Conservation (phyloP, 2,113 vertebrate genomes). For the Gallinago undulata region DNA sequence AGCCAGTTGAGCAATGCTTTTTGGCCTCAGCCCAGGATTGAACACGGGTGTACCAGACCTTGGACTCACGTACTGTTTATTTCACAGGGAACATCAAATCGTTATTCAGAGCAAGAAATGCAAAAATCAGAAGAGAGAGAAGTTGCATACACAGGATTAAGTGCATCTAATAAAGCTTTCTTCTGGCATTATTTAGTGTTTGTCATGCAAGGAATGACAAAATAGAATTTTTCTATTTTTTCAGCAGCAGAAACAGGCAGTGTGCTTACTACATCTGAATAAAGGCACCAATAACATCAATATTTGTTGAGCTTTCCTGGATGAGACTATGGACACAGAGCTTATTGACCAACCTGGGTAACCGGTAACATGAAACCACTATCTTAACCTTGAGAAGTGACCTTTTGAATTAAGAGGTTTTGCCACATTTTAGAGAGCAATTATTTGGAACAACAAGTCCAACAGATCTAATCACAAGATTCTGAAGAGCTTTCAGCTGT, state of each 20-base stretch:
- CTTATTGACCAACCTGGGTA: not conserved
- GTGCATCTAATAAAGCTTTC: not conserved
- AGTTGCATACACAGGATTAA: not conserved
- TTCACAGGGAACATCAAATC: not conserved
- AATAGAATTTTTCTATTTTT: not conserved
- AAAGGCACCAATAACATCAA: not conserved
- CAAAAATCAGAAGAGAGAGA: not conserved
- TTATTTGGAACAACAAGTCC: not conserved
- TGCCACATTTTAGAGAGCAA: not conserved
- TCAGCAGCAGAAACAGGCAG: not conserved
- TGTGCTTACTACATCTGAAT: not conserved
- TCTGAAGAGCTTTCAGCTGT: not conserved
- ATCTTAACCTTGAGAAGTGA: not conserved
- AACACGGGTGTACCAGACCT: not conserved
- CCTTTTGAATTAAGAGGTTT: not conserved
- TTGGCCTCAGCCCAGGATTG: fast-evolving
- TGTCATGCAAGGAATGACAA: not conserved
- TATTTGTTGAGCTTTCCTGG: not conserved
- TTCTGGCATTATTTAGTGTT: not conserved
- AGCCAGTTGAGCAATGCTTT: not conserved
- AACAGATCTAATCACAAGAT: not conserved
- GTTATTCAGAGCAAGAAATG: not conserved
- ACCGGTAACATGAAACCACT: not conserved
- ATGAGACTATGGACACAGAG: not conserved
- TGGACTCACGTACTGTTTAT: not conserved